phyloP scores from a whole-genome alignment of 2,113 vertebrate genomes.

The Stegostoma tigrinum region DNA sequence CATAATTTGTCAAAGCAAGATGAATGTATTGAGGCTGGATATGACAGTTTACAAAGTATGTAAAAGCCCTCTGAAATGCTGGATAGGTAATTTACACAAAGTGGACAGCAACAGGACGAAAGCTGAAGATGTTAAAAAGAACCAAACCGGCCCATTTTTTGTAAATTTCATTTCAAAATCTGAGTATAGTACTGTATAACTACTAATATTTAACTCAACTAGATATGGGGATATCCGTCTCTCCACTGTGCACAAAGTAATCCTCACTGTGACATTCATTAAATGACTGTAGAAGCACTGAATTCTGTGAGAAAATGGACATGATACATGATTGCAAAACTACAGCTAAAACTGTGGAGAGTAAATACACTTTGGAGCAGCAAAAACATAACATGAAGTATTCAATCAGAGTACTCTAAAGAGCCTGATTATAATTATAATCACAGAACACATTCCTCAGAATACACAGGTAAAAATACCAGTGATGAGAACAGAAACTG shows the following conservation, averaged over 20 bases:
- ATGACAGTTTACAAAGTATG: not conserved
- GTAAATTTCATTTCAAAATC: not conserved
- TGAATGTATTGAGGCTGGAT: not conserved
- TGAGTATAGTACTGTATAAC: not conserved
- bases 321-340: not conserved
- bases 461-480: not conserved
- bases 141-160: not conserved
- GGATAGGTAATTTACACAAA: not conserved
- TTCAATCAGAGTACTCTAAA: not conserved
- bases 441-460: not conserved
- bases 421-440: not conserved
- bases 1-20: not conserved
- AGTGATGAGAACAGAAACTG: not conserved
- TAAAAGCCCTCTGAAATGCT: not conserved
- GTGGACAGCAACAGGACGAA: not conserved
- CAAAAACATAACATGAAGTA: not conserved
- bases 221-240: not conserved
- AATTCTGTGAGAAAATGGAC: not conserved
- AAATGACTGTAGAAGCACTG: not conserved
- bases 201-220: not conserved
- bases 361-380: not conserved
- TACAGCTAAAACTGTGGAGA: not conserved
- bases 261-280: too few species aligned
- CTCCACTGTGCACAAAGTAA: not conserved
- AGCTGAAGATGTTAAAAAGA: not conserved